Percentiles rank a stretch among this genome's conserved stretches.
Conservation (phyloP, 2,888 invertebrate genomes). For the Apamea crenata region DNA sequence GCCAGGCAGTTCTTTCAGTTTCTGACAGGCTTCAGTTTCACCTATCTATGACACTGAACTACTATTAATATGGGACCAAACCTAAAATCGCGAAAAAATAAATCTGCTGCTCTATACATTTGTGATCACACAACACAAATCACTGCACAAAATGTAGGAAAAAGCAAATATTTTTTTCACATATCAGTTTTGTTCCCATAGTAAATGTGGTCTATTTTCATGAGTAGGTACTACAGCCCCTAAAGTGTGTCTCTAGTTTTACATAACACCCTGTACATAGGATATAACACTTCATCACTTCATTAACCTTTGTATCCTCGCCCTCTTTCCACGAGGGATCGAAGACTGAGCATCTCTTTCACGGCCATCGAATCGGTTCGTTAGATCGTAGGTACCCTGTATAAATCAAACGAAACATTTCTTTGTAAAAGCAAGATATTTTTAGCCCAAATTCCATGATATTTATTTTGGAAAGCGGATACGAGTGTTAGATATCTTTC, state of each 20-base stretch:
- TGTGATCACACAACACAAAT: background rate
- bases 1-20: too few relatives aligned
- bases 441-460: conserved; percentile 18
- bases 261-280: background rate
- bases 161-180: background rate
- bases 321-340: conserved; percentile 20
- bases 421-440: conserved; percentile 27
- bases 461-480: conserved; percentile 12
- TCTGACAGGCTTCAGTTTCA: too few relatives aligned
- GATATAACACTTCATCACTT: conserved; percentile 25
- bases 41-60: too few relatives aligned
- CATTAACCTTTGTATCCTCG: conserved; percentile 42
- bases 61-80: background rate
- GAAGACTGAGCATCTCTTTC: conserved; percentile 35
- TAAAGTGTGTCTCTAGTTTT: background rate
- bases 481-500: conserved; percentile 25
- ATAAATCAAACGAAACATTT: conserved; percentile 43
- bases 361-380: conserved; percentile 45
- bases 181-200: background rate
- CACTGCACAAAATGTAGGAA: background rate
- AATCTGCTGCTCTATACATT: background rate
- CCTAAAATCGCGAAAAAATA: too few relatives aligned
- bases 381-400: conserved; percentile 25
- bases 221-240: background rate
- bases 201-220: background rate